Conservation (phyloP, 2,888 invertebrate genomes). For the Galerucella calmariensis region DNA sequence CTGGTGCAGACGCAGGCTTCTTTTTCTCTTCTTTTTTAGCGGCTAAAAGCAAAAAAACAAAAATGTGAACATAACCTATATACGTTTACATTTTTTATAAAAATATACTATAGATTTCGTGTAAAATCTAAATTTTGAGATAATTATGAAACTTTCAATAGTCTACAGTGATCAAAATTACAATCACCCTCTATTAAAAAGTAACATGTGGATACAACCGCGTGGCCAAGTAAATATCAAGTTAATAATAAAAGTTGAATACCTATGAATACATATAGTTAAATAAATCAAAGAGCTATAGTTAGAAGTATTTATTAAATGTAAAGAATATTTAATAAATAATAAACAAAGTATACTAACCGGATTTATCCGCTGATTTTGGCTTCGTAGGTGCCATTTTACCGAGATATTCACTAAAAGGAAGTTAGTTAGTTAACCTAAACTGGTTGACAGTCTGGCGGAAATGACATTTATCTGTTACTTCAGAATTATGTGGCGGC, state of each 20-base stretch:
- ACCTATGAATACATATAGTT: background rate
- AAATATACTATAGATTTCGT: too few relatives aligned
- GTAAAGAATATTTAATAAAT: slow-evolving; percentile 10
- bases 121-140: background rate
- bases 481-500: slow-evolving; percentile 20
- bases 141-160: too few relatives aligned
- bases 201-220: slow-evolving; percentile 45
- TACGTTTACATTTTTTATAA: background rate
- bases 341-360: slow-evolving; percentile 67
- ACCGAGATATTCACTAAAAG: slow-evolving; percentile 42
- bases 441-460: slow-evolving; percentile 22
- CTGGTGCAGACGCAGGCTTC: slow-evolving; percentile 64
- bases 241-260: slow-evolving; percentile 9
- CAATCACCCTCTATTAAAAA: slow-evolving; percentile 11
- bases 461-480: slow-evolving; percentile 18
- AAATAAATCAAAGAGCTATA: background rate
- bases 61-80: slow-evolving; percentile 16
- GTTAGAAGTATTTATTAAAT: background rate
- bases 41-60: slow-evolving; percentile 47
- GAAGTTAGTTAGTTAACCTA: slow-evolving; percentile 43
- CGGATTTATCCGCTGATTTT: slow-evolving; percentile 83
- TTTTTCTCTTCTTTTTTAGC: slow-evolving; percentile 69
- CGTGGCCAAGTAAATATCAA: slow-evolving; percentile 49
- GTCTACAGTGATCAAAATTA: background rate
- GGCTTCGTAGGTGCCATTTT: slow-evolving; percentile 90